Conservation (phyloP, 2,888 invertebrate species). For the Leptinotarsa rubiginosa region DNA sequence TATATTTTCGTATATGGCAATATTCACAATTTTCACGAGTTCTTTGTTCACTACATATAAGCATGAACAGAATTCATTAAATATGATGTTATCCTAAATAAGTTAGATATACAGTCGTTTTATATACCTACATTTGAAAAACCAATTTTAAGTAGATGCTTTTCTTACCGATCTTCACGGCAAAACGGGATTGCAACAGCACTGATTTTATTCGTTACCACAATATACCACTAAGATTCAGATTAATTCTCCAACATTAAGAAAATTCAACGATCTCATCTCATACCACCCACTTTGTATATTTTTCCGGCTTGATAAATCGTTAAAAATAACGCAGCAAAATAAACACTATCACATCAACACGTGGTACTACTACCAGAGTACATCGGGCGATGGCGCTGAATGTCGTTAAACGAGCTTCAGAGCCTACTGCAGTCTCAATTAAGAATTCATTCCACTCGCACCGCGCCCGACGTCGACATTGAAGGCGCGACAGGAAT, state of each 20-base stretch:
- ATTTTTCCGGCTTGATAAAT: conserved; percentile 20
- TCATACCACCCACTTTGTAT: conserved; percentile 20
- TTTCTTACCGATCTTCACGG: not conserved
- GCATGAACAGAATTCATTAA: too few relatives aligned
- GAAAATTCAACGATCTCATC: conserved; percentile 12
- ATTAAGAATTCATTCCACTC: conserved; percentile 30
- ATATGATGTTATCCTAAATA: not conserved
- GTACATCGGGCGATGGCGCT: conserved; percentile 29
- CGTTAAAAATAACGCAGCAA: conserved; percentile 19
- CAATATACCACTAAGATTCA: not conserved
- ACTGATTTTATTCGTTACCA: not conserved
- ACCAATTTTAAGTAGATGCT: not conserved
- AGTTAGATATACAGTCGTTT: not conserved
- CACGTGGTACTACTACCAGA: conserved; percentile 21
- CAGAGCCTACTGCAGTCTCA: conserved; percentile 24
- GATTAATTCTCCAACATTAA: not conserved
- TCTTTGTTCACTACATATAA: too few relatives aligned
- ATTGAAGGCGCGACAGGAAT: conserved; percentile 3
- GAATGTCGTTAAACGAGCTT: not conserved
- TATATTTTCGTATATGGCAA: too few relatives aligned
- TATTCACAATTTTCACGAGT: too few relatives aligned
- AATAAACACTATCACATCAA: conserved; percentile 7
- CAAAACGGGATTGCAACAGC: not conserved
- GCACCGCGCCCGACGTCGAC: conserved; percentile 2
- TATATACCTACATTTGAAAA: not conserved